phyloP scores from a whole-genome alignment of 2,797 vertebrate genomes.

The Spinibarbus caldwelli region DNA sequence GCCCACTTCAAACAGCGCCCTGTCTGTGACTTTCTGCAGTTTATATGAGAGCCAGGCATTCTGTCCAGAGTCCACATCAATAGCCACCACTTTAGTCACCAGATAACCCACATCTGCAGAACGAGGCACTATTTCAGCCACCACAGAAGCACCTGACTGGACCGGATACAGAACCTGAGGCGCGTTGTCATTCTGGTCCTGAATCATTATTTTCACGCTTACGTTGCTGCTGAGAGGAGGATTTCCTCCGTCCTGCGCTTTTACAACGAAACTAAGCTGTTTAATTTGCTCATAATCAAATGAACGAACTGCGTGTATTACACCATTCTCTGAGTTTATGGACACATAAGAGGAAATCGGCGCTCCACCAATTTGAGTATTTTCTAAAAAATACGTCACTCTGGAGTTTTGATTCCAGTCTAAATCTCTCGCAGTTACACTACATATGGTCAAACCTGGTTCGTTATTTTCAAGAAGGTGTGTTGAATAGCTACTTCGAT shows the following conservation, averaged over 20 bases:
- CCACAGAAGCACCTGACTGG: slow-evolving; percentile 65
- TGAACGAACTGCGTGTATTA: slow-evolving; percentile 57
- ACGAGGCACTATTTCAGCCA: slow-evolving; percentile 54
- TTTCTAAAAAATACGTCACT: slow-evolving; percentile 65
- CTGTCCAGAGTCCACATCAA: slow-evolving; percentile 61
- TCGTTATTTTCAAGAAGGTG: slow-evolving; percentile 72
- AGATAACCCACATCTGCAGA: slow-evolving; percentile 63
- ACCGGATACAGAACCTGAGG: slow-evolving; percentile 73
- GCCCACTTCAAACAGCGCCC: slow-evolving; percentile 68
- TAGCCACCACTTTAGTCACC: slow-evolving; percentile 68
- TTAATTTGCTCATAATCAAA: slow-evolving; percentile 72
- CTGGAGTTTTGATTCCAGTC: slow-evolving; percentile 70
- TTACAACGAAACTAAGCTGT: slow-evolving; percentile 64
- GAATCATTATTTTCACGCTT: slow-evolving; percentile 66
- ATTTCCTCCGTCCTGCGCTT: slow-evolving; percentile 68
- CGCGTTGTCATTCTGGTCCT: slow-evolving; percentile 68
- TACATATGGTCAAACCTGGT: slow-evolving; percentile 68
- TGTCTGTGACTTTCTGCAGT: slow-evolving; percentile 68
- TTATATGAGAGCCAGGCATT: slow-evolving; percentile 71
- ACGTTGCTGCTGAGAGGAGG: slow-evolving; percentile 65
- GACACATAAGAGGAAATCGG: slow-evolving; percentile 65
- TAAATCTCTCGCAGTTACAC: slow-evolving; percentile 66
- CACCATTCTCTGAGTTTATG: slow-evolving; percentile 60
- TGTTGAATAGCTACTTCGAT: slow-evolving; percentile 58
- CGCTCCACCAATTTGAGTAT: slow-evolving; percentile 50